phyloP scores from a whole-genome alignment of 1,140 invertebrate genomes.

The Tribolium castaneum region DNA sequence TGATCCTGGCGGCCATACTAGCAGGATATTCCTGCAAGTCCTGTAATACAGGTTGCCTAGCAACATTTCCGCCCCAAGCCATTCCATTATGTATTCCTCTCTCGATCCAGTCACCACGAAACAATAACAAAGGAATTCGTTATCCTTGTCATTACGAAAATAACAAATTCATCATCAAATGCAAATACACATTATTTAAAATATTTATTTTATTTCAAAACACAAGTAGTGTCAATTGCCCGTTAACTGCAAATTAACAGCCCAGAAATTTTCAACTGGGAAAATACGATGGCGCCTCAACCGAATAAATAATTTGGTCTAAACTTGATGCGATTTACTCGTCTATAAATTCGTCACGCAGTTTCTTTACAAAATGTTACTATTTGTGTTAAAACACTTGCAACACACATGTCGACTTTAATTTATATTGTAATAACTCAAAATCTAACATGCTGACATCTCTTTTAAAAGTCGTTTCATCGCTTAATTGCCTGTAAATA shows the following conservation, averaged over 20 bases:
- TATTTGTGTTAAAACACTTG: slow-evolving; percentile 31
- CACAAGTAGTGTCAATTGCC: background rate
- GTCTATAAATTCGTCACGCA: slow-evolving; percentile 24
- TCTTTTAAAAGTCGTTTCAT: slow-evolving; percentile 41
- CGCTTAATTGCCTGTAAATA: slow-evolving; percentile 47
- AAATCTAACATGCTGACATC: slow-evolving; percentile 34
- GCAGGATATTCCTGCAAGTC: slow-evolving; percentile 47
- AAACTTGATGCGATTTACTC: slow-evolving; percentile 12
- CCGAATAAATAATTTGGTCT: slow-evolving; percentile 26
- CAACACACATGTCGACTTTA: slow-evolving; percentile 33
- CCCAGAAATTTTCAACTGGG: background rate
- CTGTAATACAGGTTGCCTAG: slow-evolving; percentile 52
- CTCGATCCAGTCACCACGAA: slow-evolving; percentile 11
- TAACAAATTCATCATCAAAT: background rate
- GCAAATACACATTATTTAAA: background rate
- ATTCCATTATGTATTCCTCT: slow-evolving; percentile 48
- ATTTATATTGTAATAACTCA: slow-evolving; percentile 42
- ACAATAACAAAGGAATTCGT: slow-evolving; percentile 31
- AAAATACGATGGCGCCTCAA: slow-evolving; percentile 18
- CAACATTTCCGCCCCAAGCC: slow-evolving; percentile 55
- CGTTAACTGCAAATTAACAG: slow-evolving; percentile 6
- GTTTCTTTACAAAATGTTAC: slow-evolving; percentile 22
- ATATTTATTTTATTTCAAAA: slow-evolving; percentile 22
- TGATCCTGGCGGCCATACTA: slow-evolving; percentile 58
- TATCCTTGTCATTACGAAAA: slow-evolving; percentile 9